A percentile compares a stretch with the other conserved stretches of the same genome.
Evolutionary conservation across 2,888 invertebrate species (phyloP).

Genomic region (Sarcophaga variegata): DNA sequence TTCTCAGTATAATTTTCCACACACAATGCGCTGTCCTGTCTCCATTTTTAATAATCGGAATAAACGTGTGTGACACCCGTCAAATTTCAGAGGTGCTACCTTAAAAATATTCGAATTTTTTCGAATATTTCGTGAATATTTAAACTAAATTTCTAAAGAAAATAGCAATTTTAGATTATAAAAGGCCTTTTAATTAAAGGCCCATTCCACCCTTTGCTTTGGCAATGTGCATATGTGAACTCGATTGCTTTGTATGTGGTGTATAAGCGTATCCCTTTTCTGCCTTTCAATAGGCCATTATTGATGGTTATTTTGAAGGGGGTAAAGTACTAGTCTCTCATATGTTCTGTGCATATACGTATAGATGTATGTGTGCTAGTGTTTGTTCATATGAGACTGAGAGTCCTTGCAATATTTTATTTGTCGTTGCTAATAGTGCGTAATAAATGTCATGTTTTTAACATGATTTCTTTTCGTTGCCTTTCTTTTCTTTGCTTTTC

Average conservation of each 20-base stretch:
- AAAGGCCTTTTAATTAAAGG: neutral
- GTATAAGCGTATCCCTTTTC: conserved; percentile 33
- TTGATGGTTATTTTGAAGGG: conserved; percentile 50
- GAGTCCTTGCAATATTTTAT: conserved; percentile 35
- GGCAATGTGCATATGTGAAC: neutral
- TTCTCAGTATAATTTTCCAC: no score
- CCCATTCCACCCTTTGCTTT: neutral
- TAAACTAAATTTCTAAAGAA: no score
- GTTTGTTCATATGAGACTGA: neutral
- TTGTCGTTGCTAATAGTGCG: conserved; percentile 68
- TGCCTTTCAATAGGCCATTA: conserved; percentile 2
- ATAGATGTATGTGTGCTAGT: neutral
- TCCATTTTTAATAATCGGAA: no score
- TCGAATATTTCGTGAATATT: no score
- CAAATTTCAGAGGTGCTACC: no score
- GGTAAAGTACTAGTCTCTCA: conserved; percentile 28
- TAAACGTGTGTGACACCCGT: no score
- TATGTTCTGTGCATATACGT: neutral
- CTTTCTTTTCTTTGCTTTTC: no score
- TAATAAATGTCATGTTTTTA: conserved; percentile 70
- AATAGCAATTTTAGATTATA: no score
- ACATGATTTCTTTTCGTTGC: conserved; percentile 32
- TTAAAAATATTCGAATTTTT: no score
- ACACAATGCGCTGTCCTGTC: no score
- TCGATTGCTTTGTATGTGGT: conserved; percentile 25